phyloP scores from a whole-genome alignment of 1,140 invertebrate genomes.

The Lethocerus indicus region DNA sequence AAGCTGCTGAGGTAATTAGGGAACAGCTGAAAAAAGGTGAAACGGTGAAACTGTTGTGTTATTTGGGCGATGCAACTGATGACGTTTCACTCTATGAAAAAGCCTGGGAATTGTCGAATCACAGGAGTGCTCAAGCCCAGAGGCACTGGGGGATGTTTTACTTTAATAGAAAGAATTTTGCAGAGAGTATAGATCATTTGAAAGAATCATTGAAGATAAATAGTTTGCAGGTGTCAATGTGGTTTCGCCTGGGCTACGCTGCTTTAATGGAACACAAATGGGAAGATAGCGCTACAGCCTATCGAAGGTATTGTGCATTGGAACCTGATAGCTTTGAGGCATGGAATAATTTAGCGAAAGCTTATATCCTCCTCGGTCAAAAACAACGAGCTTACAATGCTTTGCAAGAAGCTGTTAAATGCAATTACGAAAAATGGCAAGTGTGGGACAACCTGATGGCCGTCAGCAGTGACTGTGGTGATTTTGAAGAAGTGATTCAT shows the following conservation, averaged over 20 bases:
- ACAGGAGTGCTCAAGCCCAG: conserved; percentile 61
- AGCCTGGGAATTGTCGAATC: conserved; percentile 77
- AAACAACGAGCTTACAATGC: conserved; percentile 69
- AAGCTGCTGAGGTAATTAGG: conserved; percentile 75
- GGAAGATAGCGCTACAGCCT: conserved; percentile 66
- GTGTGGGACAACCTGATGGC: conserved; percentile 91
- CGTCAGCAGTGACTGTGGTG: conserved; percentile 57
- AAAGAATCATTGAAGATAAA: conserved; percentile 69
- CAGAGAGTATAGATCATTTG: conserved; percentile 57
- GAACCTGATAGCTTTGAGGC: conserved; percentile 83
- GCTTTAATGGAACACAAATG: conserved; percentile 63
- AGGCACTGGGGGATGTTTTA: conserved; percentile 68
- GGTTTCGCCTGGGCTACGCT: conserved; percentile 74
- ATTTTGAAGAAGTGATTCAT: conserved; percentile 58
- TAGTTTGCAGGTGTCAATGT: conserved; percentile 63
- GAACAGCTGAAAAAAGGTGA: conserved; percentile 63
- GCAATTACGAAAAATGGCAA: conserved; percentile 90
- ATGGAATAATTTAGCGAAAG: conserved; percentile 94
- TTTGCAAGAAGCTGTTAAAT: conserved; percentile 77
- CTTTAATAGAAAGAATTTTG: conserved; percentile 55
- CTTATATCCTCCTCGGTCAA: conserved; percentile 73
- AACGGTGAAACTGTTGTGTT: conserved; percentile 74
- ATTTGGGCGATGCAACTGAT: conserved; percentile 66
- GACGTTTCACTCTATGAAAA: conserved; percentile 57
- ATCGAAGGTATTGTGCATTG: conserved; percentile 67